These are phyloP conservation scores for Salvelinus namaycush DNA, from an alignment of 2,113 vertebrate genomes.

Conservation along the genomic window DNA sequence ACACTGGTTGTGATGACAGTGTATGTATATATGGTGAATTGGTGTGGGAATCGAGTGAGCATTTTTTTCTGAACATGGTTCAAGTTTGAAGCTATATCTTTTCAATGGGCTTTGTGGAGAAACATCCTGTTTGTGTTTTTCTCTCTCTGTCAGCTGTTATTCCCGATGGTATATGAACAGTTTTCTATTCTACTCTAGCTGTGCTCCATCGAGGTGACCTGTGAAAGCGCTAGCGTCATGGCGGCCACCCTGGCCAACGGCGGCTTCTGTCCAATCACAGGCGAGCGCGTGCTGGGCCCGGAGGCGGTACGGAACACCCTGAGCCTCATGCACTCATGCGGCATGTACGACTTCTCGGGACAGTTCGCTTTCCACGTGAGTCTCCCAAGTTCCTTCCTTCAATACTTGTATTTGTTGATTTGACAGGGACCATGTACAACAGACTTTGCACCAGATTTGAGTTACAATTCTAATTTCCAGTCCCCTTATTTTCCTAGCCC, in stretches of 20 bases:
- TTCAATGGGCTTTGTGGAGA: background rate
- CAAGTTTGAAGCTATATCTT: background rate
- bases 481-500: no score
- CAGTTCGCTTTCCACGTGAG: slow-evolving; percentile 99
- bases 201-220: slow-evolving; percentile 97
- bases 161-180: background rate
- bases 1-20: no score
- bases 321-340: slow-evolving; percentile 98
- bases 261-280: slow-evolving; percentile 97
- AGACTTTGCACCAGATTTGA: no score
- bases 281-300: slow-evolving; percentile 91
- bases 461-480: no score
- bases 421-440: no score
- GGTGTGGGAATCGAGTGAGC: no score
- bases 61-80: background rate
- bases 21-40: no score
- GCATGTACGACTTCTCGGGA: slow-evolving; percentile 99
- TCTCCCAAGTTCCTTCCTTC: slow-evolving; percentile 35
- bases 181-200: slow-evolving; percentile 69
- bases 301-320: slow-evolving; percentile 95
- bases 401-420: background rate
- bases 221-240: slow-evolving; percentile 97
- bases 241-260: slow-evolving; percentile 96
- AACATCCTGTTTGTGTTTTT: background rate
- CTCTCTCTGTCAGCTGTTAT: background rate